phyloP scores from a whole-genome alignment of 1,140 invertebrate genomes.

The Tetranychus cinnabarinus region DNA sequence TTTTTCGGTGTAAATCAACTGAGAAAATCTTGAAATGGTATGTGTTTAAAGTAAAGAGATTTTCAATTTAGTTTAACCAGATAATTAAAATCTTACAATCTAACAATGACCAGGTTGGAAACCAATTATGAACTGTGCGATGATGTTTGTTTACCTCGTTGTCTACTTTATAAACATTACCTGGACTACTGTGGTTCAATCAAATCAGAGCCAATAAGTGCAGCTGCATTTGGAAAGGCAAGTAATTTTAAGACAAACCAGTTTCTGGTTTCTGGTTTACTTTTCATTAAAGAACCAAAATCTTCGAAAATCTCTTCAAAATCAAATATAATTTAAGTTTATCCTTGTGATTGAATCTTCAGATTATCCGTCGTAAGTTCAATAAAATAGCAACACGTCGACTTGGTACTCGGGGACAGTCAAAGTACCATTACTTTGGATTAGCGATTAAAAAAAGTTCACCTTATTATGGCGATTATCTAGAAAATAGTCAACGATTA shows the following conservation, averaged over 20 bases:
- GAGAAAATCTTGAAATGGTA: neutral
- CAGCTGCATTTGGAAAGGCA: conserved; percentile 34
- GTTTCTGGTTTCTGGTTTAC: neutral
- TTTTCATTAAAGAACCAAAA: neutral
- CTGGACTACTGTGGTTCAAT: conserved; percentile 28
- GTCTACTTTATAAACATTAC: conserved; percentile 30
- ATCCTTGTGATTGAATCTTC: neutral
- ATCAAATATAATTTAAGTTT: neutral
- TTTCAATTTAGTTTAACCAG: neutral
- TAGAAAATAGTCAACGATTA: neutral
- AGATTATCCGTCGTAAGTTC: conserved; percentile 33
- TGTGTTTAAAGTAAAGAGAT: neutral
- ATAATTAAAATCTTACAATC: neutral
- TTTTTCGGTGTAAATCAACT: neutral
- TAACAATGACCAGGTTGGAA: conserved; percentile 21
- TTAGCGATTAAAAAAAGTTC: conserved; percentile 3
- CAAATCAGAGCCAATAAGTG: conserved; percentile 29
- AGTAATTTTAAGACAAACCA: neutral
- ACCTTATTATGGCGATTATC: neutral
- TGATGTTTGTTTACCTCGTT: conserved; percentile 31
- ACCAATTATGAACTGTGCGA: conserved; percentile 32
- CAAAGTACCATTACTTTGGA: conserved; percentile 20
- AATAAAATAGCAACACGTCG: conserved; percentile 28
- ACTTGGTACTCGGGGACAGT: conserved; percentile 30
- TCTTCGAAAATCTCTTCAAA: neutral